Conservation (phyloP, 2,113 vertebrate genomes). For the Cheilinus undulatus region DNA sequence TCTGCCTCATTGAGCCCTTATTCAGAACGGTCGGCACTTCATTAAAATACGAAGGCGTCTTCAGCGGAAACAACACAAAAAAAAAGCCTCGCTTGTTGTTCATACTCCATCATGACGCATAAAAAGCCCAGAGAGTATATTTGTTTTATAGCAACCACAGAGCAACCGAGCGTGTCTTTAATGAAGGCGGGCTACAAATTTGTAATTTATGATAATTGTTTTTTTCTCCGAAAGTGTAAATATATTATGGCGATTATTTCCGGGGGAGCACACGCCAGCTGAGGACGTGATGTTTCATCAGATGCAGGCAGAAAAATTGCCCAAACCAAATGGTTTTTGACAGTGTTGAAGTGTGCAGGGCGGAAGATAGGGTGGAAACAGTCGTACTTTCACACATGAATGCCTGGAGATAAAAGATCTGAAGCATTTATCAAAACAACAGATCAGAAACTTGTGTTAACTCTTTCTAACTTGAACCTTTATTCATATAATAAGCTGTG, state of each 20-base stretch:
- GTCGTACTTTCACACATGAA: slow-evolving; percentile 50
- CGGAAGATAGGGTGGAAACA: slow-evolving; percentile 42
- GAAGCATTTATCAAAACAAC: neutral
- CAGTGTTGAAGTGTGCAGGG: slow-evolving; percentile 4
- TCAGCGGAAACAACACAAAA: slow-evolving; percentile 20
- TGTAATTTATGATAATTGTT: slow-evolving; percentile 77
- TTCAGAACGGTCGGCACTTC: slow-evolving; percentile 62
- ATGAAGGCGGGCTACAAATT: slow-evolving; percentile 38
- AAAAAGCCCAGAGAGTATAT: slow-evolving; percentile 33
- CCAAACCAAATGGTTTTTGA: slow-evolving; percentile 3
- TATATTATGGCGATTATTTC: slow-evolving; percentile 61
- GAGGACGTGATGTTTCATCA: slow-evolving; percentile 39
- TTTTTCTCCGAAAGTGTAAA: slow-evolving; percentile 56
- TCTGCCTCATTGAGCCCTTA: slow-evolving; percentile 74
- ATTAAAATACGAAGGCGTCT: slow-evolving; percentile 65
- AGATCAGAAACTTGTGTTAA: neutral
- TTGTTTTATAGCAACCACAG: slow-evolving; percentile 63
- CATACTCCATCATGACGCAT: slow-evolving; percentile 52
- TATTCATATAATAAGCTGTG: neutral
- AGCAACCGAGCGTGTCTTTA: slow-evolving; percentile 27
- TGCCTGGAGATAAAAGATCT: neutral
- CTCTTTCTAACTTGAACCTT: neutral
- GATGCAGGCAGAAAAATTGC: slow-evolving; percentile 26
- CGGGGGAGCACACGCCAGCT: slow-evolving; percentile 6
- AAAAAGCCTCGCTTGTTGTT: slow-evolving; percentile 43